Conservation (phyloP, 2,888 invertebrate species). For the Archips xylosteana region DNA sequence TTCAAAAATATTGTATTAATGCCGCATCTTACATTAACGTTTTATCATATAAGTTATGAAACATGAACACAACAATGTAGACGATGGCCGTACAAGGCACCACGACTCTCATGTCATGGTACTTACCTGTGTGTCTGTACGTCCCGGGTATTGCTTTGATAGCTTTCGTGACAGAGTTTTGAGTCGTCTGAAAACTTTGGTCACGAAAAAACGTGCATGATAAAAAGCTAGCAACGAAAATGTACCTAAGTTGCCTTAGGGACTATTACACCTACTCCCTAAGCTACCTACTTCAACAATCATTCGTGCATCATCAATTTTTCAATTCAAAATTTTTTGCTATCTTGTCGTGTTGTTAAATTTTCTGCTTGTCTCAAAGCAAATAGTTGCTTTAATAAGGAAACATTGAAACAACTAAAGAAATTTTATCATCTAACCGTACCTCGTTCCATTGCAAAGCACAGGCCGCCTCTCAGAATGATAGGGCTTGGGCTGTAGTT, state of each 20-base stretch:
- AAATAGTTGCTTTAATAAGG: too few relatives aligned
- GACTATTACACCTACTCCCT: not conserved
- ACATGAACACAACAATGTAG: not conserved
- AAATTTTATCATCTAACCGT: too few relatives aligned
- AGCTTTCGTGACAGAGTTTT: conserved; percentile 11
- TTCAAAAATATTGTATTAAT: not conserved
- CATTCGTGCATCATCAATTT: too few relatives aligned
- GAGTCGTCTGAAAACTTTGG: not conserved
- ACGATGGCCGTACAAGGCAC: conserved; percentile 21
- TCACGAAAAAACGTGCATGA: conserved; percentile 8
- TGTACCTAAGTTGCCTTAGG: not conserved
- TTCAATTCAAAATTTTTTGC: too few relatives aligned
- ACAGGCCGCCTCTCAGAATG: too few relatives aligned
- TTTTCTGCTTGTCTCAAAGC: too few relatives aligned
- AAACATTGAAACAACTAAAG: too few relatives aligned
- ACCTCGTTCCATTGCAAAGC: too few relatives aligned
- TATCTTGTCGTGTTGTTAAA: too few relatives aligned
- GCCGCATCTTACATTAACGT: not conserved
- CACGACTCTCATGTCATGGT: not conserved
- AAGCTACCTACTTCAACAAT: too few relatives aligned
- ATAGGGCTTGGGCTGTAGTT: too few relatives aligned
- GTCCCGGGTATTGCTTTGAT: conserved; percentile 5
- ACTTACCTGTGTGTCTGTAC: not conserved
- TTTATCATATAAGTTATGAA: not conserved
- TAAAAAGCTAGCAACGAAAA: conserved; percentile 2